Evolutionary conservation across 1,140 invertebrate genomes (phyloP).

Genomic region (Bombus sylvicola): DNA sequence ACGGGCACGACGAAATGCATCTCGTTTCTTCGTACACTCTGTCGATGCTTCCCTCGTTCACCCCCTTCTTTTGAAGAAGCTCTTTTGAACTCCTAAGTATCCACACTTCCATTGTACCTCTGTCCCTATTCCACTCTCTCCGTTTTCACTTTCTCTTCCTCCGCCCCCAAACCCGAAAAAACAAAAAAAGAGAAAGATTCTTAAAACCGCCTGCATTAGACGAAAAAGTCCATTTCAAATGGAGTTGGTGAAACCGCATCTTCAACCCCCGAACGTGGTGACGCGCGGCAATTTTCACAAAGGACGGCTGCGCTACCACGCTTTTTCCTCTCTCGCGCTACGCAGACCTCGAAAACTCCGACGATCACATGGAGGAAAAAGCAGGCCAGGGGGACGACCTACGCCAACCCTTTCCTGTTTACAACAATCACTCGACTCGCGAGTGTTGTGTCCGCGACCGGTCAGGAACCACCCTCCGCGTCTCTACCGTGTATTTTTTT

Average conservation of each 20-base stretch:
- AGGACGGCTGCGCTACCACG: neutral
- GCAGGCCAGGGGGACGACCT: constrained; percentile 64
- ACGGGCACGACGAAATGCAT: constrained; percentile 18
- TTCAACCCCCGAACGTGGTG: constrained; percentile 5
- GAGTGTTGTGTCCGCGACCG: constrained; percentile 41
- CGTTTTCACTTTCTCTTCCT: constrained; percentile 12
- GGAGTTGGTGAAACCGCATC: constrained; percentile 7
- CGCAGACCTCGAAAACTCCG: constrained; percentile 1
- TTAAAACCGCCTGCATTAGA: neutral
- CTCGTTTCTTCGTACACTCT: neutral
- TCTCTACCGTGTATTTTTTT: neutral
- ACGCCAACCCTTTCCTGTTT: constrained; percentile 75
- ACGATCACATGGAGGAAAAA: constrained; percentile 36
- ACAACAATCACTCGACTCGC: constrained; percentile 62
- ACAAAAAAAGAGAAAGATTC: neutral
- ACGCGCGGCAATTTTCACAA: neutral
- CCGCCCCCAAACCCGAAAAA: neutral
- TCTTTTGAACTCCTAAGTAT: constrained; percentile 14
- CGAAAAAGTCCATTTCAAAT: neutral
- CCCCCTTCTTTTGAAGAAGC: neutral
- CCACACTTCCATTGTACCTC: constrained; percentile 15
- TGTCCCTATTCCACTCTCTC: neutral
- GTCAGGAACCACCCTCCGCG: constrained; percentile 40
- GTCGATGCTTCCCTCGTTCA: constrained; percentile 21
- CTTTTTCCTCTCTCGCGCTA: neutral